Percentiles rank a stretch among this genome's conserved stretches.
These are phyloP conservation scores for Cerceris rybyensis DNA, from an alignment of 2,888 invertebrate genomes.

Conservation along the genomic window DNA sequence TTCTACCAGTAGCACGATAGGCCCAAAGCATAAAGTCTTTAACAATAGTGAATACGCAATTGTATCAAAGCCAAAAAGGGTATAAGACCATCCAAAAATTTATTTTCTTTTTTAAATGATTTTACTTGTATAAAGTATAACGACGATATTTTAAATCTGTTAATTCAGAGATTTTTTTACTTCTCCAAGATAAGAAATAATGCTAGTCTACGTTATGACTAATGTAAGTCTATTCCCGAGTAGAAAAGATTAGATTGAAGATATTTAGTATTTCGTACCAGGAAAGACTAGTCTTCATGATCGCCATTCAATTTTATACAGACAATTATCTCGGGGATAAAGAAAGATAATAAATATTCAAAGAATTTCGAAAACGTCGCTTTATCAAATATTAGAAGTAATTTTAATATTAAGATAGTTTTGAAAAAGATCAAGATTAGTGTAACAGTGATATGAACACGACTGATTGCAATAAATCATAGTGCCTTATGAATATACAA, in stretches of 20 bases:
- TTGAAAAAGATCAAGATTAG: conserved; percentile 3
- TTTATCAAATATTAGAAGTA: conserved; percentile 3
- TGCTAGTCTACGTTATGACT: conserved; percentile 58
- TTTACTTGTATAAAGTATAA: conserved; percentile 26
- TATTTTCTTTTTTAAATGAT: conserved; percentile 9
- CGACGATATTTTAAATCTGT: conserved; percentile 20
- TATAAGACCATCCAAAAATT: conserved; percentile 82
- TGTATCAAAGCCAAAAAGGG: conserved; percentile 92
- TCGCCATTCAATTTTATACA: conserved; percentile 38
- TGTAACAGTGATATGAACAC: conserved; percentile 38
- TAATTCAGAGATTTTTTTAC: conserved; percentile 40
- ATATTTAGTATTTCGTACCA: conserved; percentile 39
- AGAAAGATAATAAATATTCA: conserved; percentile 24
- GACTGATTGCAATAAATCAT: conserved; percentile 67
- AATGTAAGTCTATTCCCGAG: conserved; percentile 38
- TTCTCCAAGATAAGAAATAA: conserved; percentile 34
- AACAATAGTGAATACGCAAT: conserved; percentile 92
- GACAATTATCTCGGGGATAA: conserved; percentile 34
- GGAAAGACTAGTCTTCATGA: conserved; percentile 56
- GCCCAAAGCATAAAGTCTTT: conserved; percentile 87
- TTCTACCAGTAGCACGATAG: conserved; percentile 67
- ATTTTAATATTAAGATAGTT: conserved; percentile 7
- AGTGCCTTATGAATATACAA: conserved; percentile 62
- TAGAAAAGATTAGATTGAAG: conserved; percentile 27
- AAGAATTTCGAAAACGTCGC: conserved; percentile 19